A percentile compares a stretch with the other conserved stretches of the same genome.
Conservation (phyloP, 2,888 invertebrate genomes). For the Cheilosia variabilis region DNA sequence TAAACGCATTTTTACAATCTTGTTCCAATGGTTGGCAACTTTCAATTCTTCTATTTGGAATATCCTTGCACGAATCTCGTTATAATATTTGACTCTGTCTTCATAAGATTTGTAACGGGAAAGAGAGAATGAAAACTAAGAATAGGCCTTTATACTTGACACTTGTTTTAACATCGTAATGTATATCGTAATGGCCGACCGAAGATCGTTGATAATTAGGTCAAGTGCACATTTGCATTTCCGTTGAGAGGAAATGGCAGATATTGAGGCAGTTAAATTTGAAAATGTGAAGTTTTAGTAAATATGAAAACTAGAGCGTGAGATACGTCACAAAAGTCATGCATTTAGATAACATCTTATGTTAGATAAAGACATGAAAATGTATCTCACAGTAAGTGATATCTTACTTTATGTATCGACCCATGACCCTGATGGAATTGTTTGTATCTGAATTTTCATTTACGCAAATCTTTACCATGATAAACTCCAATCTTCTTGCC, state of each 20-base stretch:
- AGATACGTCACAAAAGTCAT: background rate
- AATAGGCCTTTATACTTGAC: too few species aligned
- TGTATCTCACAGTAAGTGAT: background rate
- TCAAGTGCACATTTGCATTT: too few species aligned
- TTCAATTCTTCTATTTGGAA: background rate
- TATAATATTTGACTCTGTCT: background rate
- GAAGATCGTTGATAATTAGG: too few species aligned
- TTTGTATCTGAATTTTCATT: background rate
- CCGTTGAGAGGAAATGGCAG: too few species aligned
- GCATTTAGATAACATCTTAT: background rate
- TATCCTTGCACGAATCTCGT: background rate
- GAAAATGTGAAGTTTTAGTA: too few species aligned
- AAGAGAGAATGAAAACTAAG: too few species aligned
- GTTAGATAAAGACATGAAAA: background rate
- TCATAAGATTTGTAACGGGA: background rate
- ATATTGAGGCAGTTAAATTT: background rate
- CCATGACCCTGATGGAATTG: background rate
- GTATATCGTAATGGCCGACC: too few species aligned
- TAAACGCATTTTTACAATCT: background rate
- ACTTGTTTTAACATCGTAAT: too few species aligned
- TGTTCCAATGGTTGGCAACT: background rate
- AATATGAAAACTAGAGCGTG: background rate
- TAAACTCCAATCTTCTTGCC: background rate
- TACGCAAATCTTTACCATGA: slow-evolving; percentile 1
- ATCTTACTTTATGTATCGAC: background rate